Conservation (phyloP, 2,797 vertebrate species). For the Propithecus deckenii region DNA sequence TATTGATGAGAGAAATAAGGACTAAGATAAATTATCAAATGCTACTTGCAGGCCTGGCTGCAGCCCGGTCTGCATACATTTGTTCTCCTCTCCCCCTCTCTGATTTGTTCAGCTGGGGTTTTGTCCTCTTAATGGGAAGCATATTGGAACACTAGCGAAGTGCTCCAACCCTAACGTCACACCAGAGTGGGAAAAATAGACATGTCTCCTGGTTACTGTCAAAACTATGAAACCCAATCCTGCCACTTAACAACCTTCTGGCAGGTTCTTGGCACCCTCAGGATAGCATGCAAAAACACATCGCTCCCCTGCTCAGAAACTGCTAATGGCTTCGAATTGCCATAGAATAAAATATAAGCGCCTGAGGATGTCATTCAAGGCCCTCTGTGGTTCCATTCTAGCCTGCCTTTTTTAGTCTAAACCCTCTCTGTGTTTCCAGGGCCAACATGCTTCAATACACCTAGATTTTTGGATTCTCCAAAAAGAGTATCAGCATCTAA, state of each 20-base stretch:
- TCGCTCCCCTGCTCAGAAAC: slow-evolving; percentile 54
- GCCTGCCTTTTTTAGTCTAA: not conserved
- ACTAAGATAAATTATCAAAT: slow-evolving; percentile 74
- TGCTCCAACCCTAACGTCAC: slow-evolving; percentile 38
- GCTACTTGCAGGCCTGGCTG: not conserved
- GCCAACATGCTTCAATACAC: not conserved
- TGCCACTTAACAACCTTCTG: slow-evolving; percentile 70
- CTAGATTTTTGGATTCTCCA: not conserved
- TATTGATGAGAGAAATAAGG: slow-evolving; percentile 77
- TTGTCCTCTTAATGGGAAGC: not conserved
- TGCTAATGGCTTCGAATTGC: slow-evolving; percentile 64
- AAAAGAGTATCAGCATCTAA: not conserved
- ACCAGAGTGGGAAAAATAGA: slow-evolving; percentile 69
- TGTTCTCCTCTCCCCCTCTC: not conserved
- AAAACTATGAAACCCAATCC: slow-evolving; percentile 69
- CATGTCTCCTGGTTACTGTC: slow-evolving; percentile 75
- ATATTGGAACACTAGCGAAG: not conserved
- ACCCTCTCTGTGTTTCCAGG: not conserved
- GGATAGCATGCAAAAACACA: slow-evolving; percentile 56
- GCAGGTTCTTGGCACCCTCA: slow-evolving; percentile 71
- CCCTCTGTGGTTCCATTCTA: not conserved
- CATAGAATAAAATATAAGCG: not conserved
- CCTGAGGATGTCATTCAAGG: not conserved
- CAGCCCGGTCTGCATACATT: accelerated
- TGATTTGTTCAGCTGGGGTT: not conserved